Conservation (phyloP, 2,888 invertebrate species). For the Acanthosepion esculentum region DNA sequence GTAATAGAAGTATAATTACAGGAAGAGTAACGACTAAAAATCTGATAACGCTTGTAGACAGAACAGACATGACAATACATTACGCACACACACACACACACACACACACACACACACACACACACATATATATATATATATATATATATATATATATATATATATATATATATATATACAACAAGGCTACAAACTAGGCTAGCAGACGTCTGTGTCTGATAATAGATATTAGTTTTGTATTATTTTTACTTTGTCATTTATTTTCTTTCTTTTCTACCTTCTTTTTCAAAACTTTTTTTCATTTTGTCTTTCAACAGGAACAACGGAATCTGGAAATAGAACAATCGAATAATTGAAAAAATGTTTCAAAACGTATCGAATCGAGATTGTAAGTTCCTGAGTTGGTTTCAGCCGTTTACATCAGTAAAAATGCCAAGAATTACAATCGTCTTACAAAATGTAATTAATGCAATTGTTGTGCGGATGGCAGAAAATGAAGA, state of each 20-base stretch:
- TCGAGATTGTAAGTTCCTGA: background rate
- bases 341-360: background rate
- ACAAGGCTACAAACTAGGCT: background rate
- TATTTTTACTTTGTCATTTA: background rate
- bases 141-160: no score
- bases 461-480: slow-evolving; percentile 23
- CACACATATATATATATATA: no score
- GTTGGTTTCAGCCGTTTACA: background rate
- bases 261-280: background rate
- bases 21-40: background rate
- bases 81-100: no score
- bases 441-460: background rate
- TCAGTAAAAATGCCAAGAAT: background rate
- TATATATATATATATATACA: no score
- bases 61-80: background rate
- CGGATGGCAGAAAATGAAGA: background rate
- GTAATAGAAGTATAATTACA: background rate
- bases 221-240: background rate
- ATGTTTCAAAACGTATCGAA: background rate
- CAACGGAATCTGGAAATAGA: background rate
- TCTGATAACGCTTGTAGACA: background rate
- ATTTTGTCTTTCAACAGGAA: background rate
- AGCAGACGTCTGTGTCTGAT: background rate
- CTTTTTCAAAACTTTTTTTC: background rate
- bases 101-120: no score